phyloP scores from a whole-genome alignment of 2,888 invertebrate genomes.

The Heliconius cydno region DNA sequence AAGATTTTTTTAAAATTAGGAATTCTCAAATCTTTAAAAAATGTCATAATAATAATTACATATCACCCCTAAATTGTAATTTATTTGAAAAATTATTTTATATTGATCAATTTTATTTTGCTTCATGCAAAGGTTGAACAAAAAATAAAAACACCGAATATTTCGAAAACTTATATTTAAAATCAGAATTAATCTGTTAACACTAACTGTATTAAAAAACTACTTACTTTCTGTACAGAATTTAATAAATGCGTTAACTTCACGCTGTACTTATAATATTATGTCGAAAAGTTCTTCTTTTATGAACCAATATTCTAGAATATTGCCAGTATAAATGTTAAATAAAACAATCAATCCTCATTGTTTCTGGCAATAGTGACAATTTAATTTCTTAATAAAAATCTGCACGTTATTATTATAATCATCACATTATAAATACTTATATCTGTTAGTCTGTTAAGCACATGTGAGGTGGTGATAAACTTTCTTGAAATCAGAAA shows the following conservation, averaged over 20 bases:
- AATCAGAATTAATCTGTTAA: conserved; percentile 67
- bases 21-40: no score
- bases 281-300: conserved; percentile 40
- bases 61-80: neutral
- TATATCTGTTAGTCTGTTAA: conserved; percentile 29
- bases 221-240: conserved; percentile 64
- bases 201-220: conserved; percentile 65
- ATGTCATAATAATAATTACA: no score
- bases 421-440: conserved; percentile 70
- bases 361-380: conserved; percentile 39
- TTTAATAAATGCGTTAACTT: conserved; percentile 63
- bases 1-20: no score
- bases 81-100: neutral
- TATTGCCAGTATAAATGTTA: conserved; percentile 44
- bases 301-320: conserved; percentile 50
- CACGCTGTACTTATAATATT: conserved; percentile 60
- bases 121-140: neutral
- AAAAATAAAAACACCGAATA: conserved; percentile 47
- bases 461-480: conserved; percentile 36
- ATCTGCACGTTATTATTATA: conserved; percentile 52
- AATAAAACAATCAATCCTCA: conserved; percentile 40
- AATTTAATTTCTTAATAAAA: conserved; percentile 36
- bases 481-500: neutral
- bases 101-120: neutral
- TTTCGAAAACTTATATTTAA: conserved; percentile 69